These are phyloP conservation scores for Arvicanthis niloticus DNA, from an alignment of 2,113 vertebrate genomes.

Conservation along the genomic window DNA sequence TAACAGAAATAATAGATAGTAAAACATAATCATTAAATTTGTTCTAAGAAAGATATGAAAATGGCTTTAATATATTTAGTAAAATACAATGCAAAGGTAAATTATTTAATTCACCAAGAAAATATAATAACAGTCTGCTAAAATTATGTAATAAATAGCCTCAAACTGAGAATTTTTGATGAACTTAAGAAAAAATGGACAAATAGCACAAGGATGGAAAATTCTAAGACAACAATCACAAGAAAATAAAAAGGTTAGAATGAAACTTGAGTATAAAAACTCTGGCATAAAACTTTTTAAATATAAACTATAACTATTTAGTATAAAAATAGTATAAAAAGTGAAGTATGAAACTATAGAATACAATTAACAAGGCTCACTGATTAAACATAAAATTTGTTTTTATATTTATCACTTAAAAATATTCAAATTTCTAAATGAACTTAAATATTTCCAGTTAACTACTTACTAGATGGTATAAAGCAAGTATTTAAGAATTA, in stretches of 20 bases:
- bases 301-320: no score
- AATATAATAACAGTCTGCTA: background rate
- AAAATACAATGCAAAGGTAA: slow-evolving; percentile 4
- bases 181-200: background rate
- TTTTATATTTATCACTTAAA: background rate
- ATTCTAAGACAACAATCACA: background rate
- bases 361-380: background rate
- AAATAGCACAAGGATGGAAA: background rate
- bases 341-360: background rate
- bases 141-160: background rate
- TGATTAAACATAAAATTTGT: background rate
- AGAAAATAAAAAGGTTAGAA: background rate
- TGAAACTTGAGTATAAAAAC: no score
- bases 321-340: no score
- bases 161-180: background rate
- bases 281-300: no score
- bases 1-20: no score
- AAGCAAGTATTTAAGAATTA: background rate
- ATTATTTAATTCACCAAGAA: background rate
- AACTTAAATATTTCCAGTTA: background rate
- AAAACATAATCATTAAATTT: no score
- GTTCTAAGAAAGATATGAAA: background rate
- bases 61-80: background rate
- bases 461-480: background rate
- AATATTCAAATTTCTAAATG: background rate